These are phyloP conservation scores for Conger conger DNA, from an alignment of 2,113 vertebrate species.

Conservation along the genomic window DNA sequence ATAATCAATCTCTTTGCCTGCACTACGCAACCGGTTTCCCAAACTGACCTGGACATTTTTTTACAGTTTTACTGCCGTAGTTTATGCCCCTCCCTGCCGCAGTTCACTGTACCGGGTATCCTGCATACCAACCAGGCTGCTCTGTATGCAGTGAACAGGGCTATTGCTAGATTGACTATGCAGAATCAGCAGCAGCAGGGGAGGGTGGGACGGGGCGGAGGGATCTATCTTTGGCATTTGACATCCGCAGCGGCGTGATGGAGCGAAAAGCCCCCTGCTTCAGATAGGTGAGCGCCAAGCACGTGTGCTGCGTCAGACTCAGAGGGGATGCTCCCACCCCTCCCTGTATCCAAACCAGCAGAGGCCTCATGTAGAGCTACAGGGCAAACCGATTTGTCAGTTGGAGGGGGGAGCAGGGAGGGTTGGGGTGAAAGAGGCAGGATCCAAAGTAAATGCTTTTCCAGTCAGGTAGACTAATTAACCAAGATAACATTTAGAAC, in stretches of 20 bases:
- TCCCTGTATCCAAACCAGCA: neutral
- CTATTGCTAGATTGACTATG: neutral
- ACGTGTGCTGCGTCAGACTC: neutral
- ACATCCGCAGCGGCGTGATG: neutral
- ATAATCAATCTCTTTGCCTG: neutral
- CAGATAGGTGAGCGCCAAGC: neutral
- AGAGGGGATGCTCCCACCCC: neutral
- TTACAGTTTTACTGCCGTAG: neutral
- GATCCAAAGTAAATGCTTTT: conserved; percentile 6
- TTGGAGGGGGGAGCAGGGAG: neutral
- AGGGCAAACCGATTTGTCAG: neutral
- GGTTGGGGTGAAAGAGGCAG: neutral
- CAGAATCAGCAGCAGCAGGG: neutral
- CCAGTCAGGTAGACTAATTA: conserved; percentile 7
- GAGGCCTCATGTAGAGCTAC: neutral
- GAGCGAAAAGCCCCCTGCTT: neutral
- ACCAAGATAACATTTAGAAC: neutral
- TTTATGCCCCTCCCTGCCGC: neutral
- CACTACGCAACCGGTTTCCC: neutral
- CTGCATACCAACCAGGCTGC: conserved; percentile 6
- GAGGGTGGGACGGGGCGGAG: neutral
- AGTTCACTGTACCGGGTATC: neutral
- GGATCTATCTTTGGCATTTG: neutral
- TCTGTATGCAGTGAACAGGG: neutral
- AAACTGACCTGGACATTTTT: neutral